Conservation (phyloP, 2,888 invertebrate genomes). For the Drosophila koepferae region DNA sequence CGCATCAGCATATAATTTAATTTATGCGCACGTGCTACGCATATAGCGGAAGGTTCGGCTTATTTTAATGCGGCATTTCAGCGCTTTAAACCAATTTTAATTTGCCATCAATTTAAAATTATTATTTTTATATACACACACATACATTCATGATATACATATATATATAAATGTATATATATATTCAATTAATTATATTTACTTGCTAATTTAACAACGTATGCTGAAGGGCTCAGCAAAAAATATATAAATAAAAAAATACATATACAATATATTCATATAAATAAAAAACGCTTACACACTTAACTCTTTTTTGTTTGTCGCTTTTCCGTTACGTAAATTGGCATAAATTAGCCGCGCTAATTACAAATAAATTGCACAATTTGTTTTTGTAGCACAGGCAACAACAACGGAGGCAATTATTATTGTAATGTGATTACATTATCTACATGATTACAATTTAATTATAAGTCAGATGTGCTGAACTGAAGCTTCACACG, state of each 20-base stretch:
- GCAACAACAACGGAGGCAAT: neutral
- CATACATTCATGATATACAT: neutral
- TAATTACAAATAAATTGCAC: slow-evolving; percentile 70
- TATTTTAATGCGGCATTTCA: slow-evolving; percentile 31
- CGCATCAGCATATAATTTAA: slow-evolving; percentile 55
- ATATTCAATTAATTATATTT: slow-evolving; percentile 52
- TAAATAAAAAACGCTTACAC: slow-evolving; percentile 21
- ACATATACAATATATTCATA: neutral
- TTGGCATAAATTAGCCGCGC: slow-evolving; percentile 63
- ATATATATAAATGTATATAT: neutral
- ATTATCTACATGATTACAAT: slow-evolving; percentile 43
- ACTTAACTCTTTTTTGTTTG: slow-evolving; percentile 14
- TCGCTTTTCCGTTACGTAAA: slow-evolving; percentile 31
- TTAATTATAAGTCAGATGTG: slow-evolving; percentile 44
- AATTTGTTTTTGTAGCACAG: slow-evolving; percentile 50
- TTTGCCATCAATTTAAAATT: slow-evolving; percentile 56
- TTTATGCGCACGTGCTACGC: slow-evolving; percentile 59
- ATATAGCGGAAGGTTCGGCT: slow-evolving; percentile 22
- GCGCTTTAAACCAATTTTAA: slow-evolving; percentile 56
- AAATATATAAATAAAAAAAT: neutral
- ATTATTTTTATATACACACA: neutral
- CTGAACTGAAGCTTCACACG: neutral
- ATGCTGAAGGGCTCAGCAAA: slow-evolving; percentile 25
- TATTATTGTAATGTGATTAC: slow-evolving; percentile 46
- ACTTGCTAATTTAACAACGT: slow-evolving; percentile 43